Conservation (phyloP, 2,888 invertebrate species). For the Ceratothoa steindachneri region DNA sequence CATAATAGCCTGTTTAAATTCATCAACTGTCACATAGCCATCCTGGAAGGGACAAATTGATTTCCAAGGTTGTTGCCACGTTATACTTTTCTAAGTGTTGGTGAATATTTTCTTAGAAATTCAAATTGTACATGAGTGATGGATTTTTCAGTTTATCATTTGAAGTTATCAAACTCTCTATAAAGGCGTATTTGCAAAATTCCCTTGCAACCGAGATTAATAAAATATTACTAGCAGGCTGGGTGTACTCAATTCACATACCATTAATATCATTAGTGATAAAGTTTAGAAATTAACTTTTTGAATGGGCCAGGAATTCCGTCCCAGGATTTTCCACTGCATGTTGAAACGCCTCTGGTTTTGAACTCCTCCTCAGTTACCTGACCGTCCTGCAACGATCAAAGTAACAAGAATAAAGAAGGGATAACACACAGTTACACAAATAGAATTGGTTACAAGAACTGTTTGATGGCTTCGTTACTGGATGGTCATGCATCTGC, state of each 20-base stretch:
- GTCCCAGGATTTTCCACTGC: slow-evolving; percentile 69
- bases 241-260: slow-evolving; percentile 47
- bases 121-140: neutral
- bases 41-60: slow-evolving; percentile 60
- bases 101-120: no score
- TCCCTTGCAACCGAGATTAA: no score
- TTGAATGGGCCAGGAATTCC: slow-evolving; percentile 81
- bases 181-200: no score
- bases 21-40: slow-evolving; percentile 73
- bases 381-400: slow-evolving; percentile 65
- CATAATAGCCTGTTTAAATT: slow-evolving; percentile 75
- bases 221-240: no score
- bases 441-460: neutral
- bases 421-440: neutral
- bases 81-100: no score
- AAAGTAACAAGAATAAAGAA: slow-evolving; percentile 17
- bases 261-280: slow-evolving; percentile 73
- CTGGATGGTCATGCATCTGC: neutral
- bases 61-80: no score
- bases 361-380: slow-evolving; percentile 78
- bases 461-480: neutral
- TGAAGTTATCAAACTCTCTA: no score
- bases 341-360: slow-evolving; percentile 72
- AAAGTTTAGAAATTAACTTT: slow-evolving; percentile 78
- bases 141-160: neutral